Evolutionary conservation across 2,113 vertebrate genomes (phyloP), one percentile per base, ranked within the genome.

Genomic region (Cisticola juncidis): DNA sequence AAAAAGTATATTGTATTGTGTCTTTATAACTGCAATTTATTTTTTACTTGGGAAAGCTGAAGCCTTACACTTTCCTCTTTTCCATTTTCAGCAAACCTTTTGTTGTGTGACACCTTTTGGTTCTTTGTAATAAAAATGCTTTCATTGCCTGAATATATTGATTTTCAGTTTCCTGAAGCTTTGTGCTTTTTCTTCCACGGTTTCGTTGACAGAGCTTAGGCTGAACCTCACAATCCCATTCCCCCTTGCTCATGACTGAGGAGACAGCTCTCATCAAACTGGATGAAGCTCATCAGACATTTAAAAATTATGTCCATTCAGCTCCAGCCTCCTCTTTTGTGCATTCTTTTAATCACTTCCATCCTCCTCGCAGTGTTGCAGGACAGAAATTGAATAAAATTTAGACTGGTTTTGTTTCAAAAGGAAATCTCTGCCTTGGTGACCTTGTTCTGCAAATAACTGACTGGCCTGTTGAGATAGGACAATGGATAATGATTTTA

Each of bases 91-190:
- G 78, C 35, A 58, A 85, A 82, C 33, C 53, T 82, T 94, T 72
- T 95, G 58, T 54, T 70, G 33, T 44, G 26, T 47, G 74, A 71
- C 23, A 20, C 54, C 42, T 89, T 96, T 94, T 54, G 42, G 62
- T 71, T 86, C 81, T 86, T 86, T 90, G 74, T 56, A 85, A 95
- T 56, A 88, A 94, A 95, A 93, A 80, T 28, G 58, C 82, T 96
- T 94, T 93, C 72, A 91, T 35, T 92, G 50, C 60, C 50, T 3
- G 2, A 33, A 61, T 83, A 62, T 77, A 96, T 68, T 51, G 90
- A 93, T 80, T 90, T 94, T 78, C 58, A 68, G 81, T 86, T 94
- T 93, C 82, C 68, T 77, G 80, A 85, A 74, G 58, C 54, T 83
- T 78, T 81, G 68, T 92, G 76, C 33, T 88, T 86, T 92, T 92